Percentiles rank a stretch among this genome's conserved stretches.
Conservation (phyloP, 2,888 invertebrate genomes). For the Drosophila bunnanda region DNA sequence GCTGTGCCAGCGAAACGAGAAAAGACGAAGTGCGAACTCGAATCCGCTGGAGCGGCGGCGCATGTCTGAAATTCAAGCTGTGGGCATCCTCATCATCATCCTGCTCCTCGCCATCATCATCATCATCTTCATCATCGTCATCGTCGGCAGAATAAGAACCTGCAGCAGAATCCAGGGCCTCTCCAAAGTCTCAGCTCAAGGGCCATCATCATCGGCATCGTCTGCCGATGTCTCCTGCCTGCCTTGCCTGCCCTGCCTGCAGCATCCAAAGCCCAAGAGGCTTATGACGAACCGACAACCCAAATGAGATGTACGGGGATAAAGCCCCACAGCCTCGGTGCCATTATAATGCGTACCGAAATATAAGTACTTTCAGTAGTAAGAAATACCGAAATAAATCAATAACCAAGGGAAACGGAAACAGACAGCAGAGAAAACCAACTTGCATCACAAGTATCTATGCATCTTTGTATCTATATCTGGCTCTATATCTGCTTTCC, state of each 20-base stretch:
- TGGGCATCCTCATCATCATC: slow-evolving; percentile 52
- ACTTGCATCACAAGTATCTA: slow-evolving; percentile 48
- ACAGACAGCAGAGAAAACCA: slow-evolving; percentile 13
- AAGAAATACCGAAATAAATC: slow-evolving; percentile 8
- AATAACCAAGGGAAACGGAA: slow-evolving; percentile 10
- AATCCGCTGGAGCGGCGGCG: slow-evolving; percentile 54
- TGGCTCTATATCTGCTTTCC: slow-evolving; percentile 47
- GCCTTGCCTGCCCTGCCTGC: slow-evolving; percentile 62
- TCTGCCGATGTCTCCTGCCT: slow-evolving; percentile 43
- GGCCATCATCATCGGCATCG: slow-evolving; percentile 71
- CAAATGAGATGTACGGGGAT: slow-evolving; percentile 60
- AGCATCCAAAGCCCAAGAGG: slow-evolving; percentile 64
- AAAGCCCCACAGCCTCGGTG: slow-evolving; percentile 9
- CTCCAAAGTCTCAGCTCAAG: slow-evolving; percentile 67
- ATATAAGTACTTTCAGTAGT: not conserved
- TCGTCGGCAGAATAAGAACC: slow-evolving; percentile 35
- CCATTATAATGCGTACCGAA: slow-evolving; percentile 1
- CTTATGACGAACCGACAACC: slow-evolving; percentile 69
- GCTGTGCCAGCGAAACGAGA: slow-evolving; percentile 65
- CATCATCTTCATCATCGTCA: slow-evolving; percentile 10
- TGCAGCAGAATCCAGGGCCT: slow-evolving; percentile 33
- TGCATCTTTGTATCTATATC: slow-evolving; percentile 12
- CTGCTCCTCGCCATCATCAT: slow-evolving; percentile 46
- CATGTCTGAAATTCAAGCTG: slow-evolving; percentile 57
- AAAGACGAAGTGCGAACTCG: slow-evolving; percentile 40